Evolutionary conservation across 2,797 vertebrate genomes (phyloP), one percentile per base, ranked within the genome.

Genomic region (Enteromius afrohamiltoni): DNA sequence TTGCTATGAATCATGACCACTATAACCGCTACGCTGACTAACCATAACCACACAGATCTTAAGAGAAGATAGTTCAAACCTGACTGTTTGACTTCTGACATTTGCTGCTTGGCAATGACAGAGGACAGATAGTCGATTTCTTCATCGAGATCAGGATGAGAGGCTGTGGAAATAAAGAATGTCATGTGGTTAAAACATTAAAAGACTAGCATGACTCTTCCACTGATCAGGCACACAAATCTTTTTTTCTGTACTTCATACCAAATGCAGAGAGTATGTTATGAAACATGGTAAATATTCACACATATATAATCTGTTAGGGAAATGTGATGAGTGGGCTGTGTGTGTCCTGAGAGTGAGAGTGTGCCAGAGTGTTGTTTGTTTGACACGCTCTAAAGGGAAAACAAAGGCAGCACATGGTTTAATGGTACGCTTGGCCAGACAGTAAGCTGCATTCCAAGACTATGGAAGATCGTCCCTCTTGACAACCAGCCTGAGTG

Each of bases 111-210:
- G 79, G 93, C 89, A 1, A 97, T 91, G 68, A 95, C 69, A 0
- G 96, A 93, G 0, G 94, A 95, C 45, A 98, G 87, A 47, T 91
- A 90, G 90, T 99, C 97, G 0, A 99, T 98, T 87, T 97, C 95
- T 49, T 95, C 93, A n/a, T 98, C 97, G 73, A 95, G 75, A 67
- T 93, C 90, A 45, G 92, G 88, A 82, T 92, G 68, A 0, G 89
- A 55, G 0, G 34, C 73, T 67, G 19, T 6, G 84, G 47, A 75
- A 69, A n/a, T 78, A 65, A 85, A 17, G n/a, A 77, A 49, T 37
- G 6, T 29, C 0, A 69, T 11, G 16, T 69, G 16, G 5, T 19
- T 11, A 40, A 73, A 13, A 73, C 0, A 71, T n/a, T 21, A 37
- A 21, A 37, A 67, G 7, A 31, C 60, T 17, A 69, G 49, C 14